Conservation (phyloP, 2,113 vertebrate species). For the Balaenoptera acutorostrata region DNA sequence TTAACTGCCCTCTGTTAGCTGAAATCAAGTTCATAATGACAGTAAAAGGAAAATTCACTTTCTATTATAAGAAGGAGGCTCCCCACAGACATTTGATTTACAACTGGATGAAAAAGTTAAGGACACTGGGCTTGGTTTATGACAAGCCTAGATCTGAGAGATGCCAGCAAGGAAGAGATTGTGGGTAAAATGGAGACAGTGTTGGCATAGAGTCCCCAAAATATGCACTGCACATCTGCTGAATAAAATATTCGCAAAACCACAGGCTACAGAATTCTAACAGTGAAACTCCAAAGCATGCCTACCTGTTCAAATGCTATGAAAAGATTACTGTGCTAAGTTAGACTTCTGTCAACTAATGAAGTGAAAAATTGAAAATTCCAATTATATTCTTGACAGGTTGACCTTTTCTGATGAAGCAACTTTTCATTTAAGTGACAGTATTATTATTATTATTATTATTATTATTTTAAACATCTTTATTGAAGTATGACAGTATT, state of each 20-base stretch:
- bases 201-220: background rate
- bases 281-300: background rate
- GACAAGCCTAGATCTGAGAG: background rate
- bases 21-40: conserved; percentile 13
- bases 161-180: background rate
- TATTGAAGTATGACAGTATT: background rate
- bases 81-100: conserved; percentile 15
- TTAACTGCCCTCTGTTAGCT: background rate
- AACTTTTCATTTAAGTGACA: background rate
- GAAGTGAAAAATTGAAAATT: conserved; percentile 39
- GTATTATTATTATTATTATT: background rate
- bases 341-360: conserved; percentile 4
- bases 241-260: conserved; percentile 28
- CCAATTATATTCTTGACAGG: background rate
- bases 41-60: conserved; percentile 39
- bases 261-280: background rate
- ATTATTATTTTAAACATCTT: no score
- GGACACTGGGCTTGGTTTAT: background rate
- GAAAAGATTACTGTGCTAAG: background rate
- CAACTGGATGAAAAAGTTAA: conserved; percentile 25
- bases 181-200: background rate
- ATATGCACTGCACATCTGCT: conserved; percentile 1
- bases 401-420: conserved; percentile 20
- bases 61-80: background rate
- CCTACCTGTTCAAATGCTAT: background rate